Percentiles rank a stretch among this genome's conserved stretches.
Conservation (phyloP, 2,797 vertebrate species). For the Enteromius unitaeniatus region DNA sequence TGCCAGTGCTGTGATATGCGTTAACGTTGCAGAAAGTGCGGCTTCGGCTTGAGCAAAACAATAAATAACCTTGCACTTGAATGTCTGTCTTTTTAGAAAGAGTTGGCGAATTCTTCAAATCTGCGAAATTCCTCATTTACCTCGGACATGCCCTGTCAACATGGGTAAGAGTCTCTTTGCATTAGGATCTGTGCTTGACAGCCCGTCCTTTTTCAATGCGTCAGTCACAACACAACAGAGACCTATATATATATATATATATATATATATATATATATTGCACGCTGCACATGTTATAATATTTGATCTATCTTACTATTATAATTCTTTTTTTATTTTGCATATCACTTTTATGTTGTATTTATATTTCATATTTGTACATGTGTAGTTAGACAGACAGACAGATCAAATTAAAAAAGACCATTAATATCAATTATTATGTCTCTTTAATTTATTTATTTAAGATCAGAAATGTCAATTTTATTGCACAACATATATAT, state of each 20-base stretch:
- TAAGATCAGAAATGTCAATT: background rate
- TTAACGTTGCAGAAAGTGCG: background rate
- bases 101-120: conserved; percentile 80
- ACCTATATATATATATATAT: background rate
- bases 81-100: conserved; percentile 66
- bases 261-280: background rate
- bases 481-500: background rate
- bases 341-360: background rate
- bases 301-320: background rate
- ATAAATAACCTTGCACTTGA: background rate
- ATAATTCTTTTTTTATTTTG: background rate
- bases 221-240: background rate
- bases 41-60: background rate
- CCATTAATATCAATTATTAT: background rate
- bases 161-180: conserved; percentile 84
- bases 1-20: background rate
- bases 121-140: conserved; percentile 95
- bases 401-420: background rate
- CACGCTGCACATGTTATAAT: background rate
- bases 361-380: background rate
- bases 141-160: conserved; percentile 93
- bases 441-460: background rate
- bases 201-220: too few species aligned
- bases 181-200: background rate
- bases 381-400: background rate